Evolutionary conservation across 2,888 invertebrate genomes (phyloP), one percentile per base, ranked within the genome.

Genomic region (Hymenopus coronatus): DNA sequence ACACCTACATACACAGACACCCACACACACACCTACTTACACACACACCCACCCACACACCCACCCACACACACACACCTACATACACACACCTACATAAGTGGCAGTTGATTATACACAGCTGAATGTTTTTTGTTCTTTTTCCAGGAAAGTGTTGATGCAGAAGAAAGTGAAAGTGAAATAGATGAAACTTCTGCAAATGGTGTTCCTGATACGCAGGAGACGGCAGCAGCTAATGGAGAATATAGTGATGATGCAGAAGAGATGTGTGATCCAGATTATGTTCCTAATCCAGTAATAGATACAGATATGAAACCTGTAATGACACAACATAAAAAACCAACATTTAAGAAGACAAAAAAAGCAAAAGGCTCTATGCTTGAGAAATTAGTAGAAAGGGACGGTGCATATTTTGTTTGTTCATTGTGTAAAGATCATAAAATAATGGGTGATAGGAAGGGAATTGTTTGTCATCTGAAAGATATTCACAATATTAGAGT

Each of bases 381-480:
- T 20, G 93, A 92, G 89, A 92, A 92, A 89, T 91, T 90, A 89
- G 90, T 91, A 25, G 89, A 86, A 12, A 90, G 90, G 83, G 90
- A 90, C 40, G 91, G 84, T 15, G 70, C 82, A n/a, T 88, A 89
- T 15, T 90, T 90, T 84, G 30, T 85, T 40, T 90, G 90, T 84
- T 92, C 94, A 6, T 91, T 95, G 83, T 95, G 95, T 91, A 92
- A 91, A 14, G 92, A 92, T 2, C 93, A 94, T 54, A 93, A 93
- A 54, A 92, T 92, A 9, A 91, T 92, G 33, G 94, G 94, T 28
- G 95, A 96, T 91, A 95, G 96, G 0, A 95, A 95, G 90, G 92
- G 93, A 0, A 95, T 96, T 90, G 94, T 95, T 91, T 92, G 93
- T 0, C 97, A 97, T 91, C 93, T 97, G 91, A 95, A 95, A 92